phyloP scores from a whole-genome alignment of 2,113 vertebrate genomes.

The Monopterus albus region DNA sequence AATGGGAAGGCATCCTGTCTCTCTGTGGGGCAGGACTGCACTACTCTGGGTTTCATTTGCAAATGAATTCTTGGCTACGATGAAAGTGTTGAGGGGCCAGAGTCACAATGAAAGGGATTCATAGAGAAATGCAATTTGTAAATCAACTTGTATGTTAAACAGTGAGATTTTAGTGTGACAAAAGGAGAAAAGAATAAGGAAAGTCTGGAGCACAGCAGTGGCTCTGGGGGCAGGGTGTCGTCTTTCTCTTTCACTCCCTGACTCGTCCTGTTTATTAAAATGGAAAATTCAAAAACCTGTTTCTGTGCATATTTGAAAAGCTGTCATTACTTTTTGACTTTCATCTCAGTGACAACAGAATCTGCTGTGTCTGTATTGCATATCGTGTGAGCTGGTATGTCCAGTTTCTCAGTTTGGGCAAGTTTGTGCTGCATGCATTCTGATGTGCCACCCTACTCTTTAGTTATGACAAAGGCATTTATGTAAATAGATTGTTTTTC shows the following conservation, averaged over 20 bases:
- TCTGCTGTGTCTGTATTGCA: background rate
- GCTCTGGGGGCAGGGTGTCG: slow-evolving; percentile 61
- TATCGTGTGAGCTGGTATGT: slow-evolving; percentile 33
- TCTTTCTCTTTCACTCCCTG: slow-evolving; percentile 48
- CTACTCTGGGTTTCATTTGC: slow-evolving; percentile 99
- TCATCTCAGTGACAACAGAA: slow-evolving; percentile 19
- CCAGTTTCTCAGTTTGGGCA: slow-evolving; percentile 50
- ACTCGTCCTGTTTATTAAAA: slow-evolving; percentile 52
- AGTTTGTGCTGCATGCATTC: slow-evolving; percentile 30
- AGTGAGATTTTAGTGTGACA: slow-evolving; percentile 79
- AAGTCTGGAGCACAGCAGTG: slow-evolving; percentile 73
- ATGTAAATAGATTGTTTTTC: background rate
- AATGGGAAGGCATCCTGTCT: slow-evolving; percentile 98
- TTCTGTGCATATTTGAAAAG: slow-evolving; percentile 44
- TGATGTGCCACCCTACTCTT: background rate
- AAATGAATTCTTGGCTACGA: slow-evolving; percentile 94
- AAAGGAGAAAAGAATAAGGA: slow-evolving; percentile 69
- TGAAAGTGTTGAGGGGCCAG: slow-evolving; percentile 94
- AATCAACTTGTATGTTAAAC: slow-evolving; percentile 93
- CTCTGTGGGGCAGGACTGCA: slow-evolving; percentile 95
- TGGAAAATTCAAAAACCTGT: slow-evolving; percentile 48
- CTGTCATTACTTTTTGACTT: slow-evolving; percentile 32
- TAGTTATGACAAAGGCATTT: slow-evolving; percentile 16
- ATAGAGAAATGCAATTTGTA: slow-evolving; percentile 96
- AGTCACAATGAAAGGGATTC: slow-evolving; percentile 92